phyloP scores from a whole-genome alignment of 1,140 invertebrate genomes.

The Pseudomyrmex sp. region DNA sequence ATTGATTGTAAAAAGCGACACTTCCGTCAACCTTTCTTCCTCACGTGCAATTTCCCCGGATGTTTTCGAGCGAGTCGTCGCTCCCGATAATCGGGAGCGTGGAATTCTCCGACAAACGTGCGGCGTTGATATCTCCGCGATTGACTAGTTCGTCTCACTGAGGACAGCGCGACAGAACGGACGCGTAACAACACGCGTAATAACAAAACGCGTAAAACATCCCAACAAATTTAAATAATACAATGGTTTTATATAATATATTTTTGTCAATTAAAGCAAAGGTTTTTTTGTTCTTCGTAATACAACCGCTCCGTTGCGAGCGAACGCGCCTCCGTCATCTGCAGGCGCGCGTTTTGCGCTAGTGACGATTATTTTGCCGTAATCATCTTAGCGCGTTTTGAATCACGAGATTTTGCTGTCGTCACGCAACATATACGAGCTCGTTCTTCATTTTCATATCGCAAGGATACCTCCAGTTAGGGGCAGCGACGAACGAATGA shows the following conservation, averaged over 20 bases:
- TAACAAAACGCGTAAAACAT: not conserved
- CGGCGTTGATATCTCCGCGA: slow-evolving; percentile 67
- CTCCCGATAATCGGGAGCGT: not conserved
- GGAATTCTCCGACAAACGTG: slow-evolving; percentile 18
- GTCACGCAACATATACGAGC: slow-evolving; percentile 61
- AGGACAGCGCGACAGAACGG: too few relatives aligned
- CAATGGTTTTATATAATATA: not conserved
- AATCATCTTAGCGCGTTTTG: slow-evolving; percentile 60
- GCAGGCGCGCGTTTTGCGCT: slow-evolving; percentile 1
- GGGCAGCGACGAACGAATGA: not conserved
- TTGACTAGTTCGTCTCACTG: slow-evolving; percentile 2
- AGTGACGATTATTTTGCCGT: slow-evolving; percentile 58
- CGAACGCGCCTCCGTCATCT: too few relatives aligned
- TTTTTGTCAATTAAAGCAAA: not conserved
- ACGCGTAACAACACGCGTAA: too few relatives aligned
- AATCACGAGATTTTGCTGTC: slow-evolving; percentile 37
- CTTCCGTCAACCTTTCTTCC: too few relatives aligned
- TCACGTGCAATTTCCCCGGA: too few relatives aligned
- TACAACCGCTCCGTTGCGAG: not conserved
- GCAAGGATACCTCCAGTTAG: slow-evolving; percentile 23
- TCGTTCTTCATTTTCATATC: slow-evolving; percentile 72
- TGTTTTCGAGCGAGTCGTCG: not conserved
- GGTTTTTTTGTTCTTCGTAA: slow-evolving; percentile 14
- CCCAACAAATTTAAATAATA: not conserved
- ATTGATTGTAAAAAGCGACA: not conserved